phyloP scores from a whole-genome alignment of 2,888 invertebrate genomes.

The Tanytarsus gracilentus region DNA sequence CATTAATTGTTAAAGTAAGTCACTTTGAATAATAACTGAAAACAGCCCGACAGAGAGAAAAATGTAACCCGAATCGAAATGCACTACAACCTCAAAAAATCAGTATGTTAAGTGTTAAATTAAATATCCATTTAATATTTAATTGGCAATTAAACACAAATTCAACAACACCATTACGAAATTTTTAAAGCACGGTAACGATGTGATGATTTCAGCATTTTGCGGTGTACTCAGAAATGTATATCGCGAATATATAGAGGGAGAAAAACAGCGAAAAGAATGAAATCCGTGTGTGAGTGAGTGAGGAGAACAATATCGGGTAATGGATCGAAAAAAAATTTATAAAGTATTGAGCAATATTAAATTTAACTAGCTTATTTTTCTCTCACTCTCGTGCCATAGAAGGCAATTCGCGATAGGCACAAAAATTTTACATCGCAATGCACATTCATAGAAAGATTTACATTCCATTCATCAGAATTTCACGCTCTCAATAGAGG shows the following conservation, averaged over 20 bases:
- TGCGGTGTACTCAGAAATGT: background rate
- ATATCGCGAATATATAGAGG: background rate
- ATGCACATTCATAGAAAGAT: no score
- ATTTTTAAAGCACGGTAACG: constrained; percentile 14
- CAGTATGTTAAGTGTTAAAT: constrained; percentile 27
- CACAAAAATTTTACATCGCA: no score
- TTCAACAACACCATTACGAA: constrained; percentile 27
- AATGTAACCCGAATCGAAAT: constrained; percentile 5
- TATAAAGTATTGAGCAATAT: constrained; percentile 1
- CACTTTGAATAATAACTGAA: no score
- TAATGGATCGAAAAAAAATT: constrained; percentile 9
- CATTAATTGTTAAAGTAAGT: no score
- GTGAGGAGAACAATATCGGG: constrained; percentile 15
- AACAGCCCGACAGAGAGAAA: no score
- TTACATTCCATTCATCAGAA: no score
- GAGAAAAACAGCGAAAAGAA: background rate
- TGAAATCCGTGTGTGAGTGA: background rate
- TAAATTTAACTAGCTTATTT: background rate
- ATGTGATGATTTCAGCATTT: constrained; percentile 25
- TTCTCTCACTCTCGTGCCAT: background rate
- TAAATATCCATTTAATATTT: constrained; percentile 26
- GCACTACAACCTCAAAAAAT: background rate
- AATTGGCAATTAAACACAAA: constrained; percentile 28
- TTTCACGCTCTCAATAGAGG: no score
- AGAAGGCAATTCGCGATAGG: no score